Evolutionary conservation across 2,113 vertebrate genomes (phyloP), one percentile per base, ranked within the genome.

Genomic region (Tichodroma muraria): DNA sequence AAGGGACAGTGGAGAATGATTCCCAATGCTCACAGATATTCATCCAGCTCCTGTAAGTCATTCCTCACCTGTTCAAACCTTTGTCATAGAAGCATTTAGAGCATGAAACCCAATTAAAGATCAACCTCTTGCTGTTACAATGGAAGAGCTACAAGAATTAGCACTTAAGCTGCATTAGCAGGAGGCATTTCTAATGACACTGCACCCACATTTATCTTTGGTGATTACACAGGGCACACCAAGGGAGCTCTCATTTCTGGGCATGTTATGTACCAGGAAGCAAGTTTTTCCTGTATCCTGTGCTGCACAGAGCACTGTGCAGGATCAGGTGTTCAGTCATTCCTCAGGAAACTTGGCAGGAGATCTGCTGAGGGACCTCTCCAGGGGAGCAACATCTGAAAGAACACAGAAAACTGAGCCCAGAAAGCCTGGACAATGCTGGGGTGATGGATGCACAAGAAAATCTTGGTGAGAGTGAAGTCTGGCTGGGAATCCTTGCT

Each of bases 51-150:
- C 59, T 90, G 17, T 40, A 89, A 89, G 85, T 76, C 95, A 95
- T 80, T 75, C 53, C 95, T 97, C 96, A 96, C 95, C 96, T 97
- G 95, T 66, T 95, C 93, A 90, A 94, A 96, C 93, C 91, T 96
- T 86, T 96, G 96, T 95, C 94, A 90, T 85, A 40, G 28, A 90
- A 94, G 85, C 95, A 97, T 96, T 95, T 97, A 96, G 96, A 97
- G 96, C 96, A 97, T 97, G 96, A 97, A 97, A 96, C 95, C 93
- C 82, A 97, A 96, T 97, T 95, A 97, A 94, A 95, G 93, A 94
- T 91, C 96, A 96, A 84, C 90, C 90, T 95, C 93, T 95, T 79
- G 93, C 96, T 90, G 82, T 93, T 94, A 94, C 93, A 88, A 90
- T 90, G 96, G 93, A 75, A 81, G 73, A 93, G 72, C 44, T 95